Base-by-base conservation (phyloP, 35 echinoderm and acorn worm species). In the Eucidaris tribuloides region DNA sequence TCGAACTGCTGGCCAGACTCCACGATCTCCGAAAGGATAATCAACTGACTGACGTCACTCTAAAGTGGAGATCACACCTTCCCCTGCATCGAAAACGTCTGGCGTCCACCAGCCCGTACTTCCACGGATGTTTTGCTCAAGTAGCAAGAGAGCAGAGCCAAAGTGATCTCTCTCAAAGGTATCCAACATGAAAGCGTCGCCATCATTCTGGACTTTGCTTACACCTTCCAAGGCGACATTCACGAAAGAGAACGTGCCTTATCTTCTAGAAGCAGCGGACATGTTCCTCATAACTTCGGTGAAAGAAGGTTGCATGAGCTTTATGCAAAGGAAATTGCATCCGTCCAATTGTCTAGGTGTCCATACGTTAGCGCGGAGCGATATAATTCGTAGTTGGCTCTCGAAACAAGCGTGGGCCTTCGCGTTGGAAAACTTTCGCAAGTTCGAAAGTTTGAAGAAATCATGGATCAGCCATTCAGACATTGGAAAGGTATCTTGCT, bases 331-430 rank as follows among this genome's bases (percentile, higher is more conserved):
- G 48, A 62, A 78, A 6, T 50, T 92, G 15, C 48, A 82, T 35
- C 22, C 55, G 48, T 55, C 85, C n/a, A 92, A 92, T 65, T 92
- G 90, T 49, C 41, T 92, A 1, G 90, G 84, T 13, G 50, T 92
- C 23, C 64, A 83, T 43, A 43, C 52, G 4, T 63, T 87, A 20
- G 84, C n/a, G n/a, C 90, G n/a, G 90, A 92, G 42, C 23, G 79
- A 35, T 85, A 79, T 77, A 81, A 77, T 59, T 92, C n/a, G 84
- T 55, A 45, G 30, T 20, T 68, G 82, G 7, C 79, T 92, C 18
- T 37, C 76, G 3, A 62, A 82, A 0, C 46, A 83, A 45, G 84
- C 84, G 17, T 92, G 90, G 90, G 42, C 60, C 2, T 83, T 82
- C 56, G 84, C 90, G 9, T 65, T 92, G 31, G 41, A 63, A 29